phyloP scores from a whole-genome alignment of 2,888 invertebrate species.

The Ormyrus labotus region DNA sequence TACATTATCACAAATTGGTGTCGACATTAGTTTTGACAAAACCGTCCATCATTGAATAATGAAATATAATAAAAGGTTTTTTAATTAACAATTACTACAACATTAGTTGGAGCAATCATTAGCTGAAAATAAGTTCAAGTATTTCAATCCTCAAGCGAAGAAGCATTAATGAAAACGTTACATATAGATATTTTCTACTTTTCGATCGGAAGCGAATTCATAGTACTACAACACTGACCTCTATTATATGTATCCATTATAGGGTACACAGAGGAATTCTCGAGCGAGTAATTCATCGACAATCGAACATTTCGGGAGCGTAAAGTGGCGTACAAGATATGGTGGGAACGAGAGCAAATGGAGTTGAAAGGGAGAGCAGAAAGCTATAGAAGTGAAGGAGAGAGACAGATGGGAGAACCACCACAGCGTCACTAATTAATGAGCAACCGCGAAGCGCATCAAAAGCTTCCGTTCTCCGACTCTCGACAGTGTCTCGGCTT shows the following conservation, averaged over 20 bases:
- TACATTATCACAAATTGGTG: too few species aligned
- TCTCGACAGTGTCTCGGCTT: constrained; percentile 6
- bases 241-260: background rate
- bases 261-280: background rate
- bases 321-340: background rate
- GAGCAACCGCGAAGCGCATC: constrained; percentile 14
- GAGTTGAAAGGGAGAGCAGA: too few species aligned
- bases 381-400: background rate
- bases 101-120: too few species aligned
- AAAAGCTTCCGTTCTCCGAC: constrained; percentile 20
- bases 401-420: constrained; percentile 5
- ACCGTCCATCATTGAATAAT: too few species aligned
- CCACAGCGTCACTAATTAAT: constrained; percentile 21
- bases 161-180: too few species aligned
- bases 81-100: too few species aligned
- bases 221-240: constrained; percentile 10
- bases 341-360: background rate
- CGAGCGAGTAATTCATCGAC: constrained; percentile 24
- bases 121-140: too few species aligned
- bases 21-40: too few species aligned
- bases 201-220: too few species aligned
- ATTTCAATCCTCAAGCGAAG: too few species aligned
- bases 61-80: too few species aligned
- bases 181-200: too few species aligned
- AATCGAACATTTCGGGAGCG: constrained; percentile 14